Conservation (phyloP, 2,888 invertebrate species). For the Tetrapedia diversipes region DNA sequence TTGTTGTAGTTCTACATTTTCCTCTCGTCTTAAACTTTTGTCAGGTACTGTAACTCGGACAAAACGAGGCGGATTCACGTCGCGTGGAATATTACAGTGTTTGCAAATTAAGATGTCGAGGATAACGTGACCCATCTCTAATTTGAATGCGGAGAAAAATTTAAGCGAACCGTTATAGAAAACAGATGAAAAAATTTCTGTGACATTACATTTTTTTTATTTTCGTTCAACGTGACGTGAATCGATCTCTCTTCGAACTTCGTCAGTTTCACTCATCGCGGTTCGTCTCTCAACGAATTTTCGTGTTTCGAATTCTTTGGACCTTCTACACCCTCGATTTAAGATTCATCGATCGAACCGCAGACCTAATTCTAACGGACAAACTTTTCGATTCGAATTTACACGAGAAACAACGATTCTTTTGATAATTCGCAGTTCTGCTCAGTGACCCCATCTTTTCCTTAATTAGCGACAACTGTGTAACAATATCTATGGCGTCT, state of each 20-base stretch:
- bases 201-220: no score
- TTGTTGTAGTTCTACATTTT: no score
- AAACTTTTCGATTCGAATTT: background rate
- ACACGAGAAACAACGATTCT: background rate
- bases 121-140: no score
- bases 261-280: background rate
- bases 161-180: no score
- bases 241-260: conserved; percentile 1
- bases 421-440: background rate
- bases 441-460: background rate
- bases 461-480: background rate
- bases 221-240: conserved; percentile 7
- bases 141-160: no score
- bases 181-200: no score
- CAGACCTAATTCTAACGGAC: background rate
- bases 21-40: no score
- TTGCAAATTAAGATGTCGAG: no score
- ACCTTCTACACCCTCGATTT: conserved; percentile 7
- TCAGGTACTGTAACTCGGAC: no score
- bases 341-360: background rate
- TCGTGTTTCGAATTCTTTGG: background rate
- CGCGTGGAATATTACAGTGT: no score
- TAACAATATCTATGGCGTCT: conserved; percentile 16
- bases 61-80: no score
- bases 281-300: background rate